Base-by-base conservation (phyloP, 2,797 vertebrate species). In the Catamblyrhynchus diadema region DNA sequence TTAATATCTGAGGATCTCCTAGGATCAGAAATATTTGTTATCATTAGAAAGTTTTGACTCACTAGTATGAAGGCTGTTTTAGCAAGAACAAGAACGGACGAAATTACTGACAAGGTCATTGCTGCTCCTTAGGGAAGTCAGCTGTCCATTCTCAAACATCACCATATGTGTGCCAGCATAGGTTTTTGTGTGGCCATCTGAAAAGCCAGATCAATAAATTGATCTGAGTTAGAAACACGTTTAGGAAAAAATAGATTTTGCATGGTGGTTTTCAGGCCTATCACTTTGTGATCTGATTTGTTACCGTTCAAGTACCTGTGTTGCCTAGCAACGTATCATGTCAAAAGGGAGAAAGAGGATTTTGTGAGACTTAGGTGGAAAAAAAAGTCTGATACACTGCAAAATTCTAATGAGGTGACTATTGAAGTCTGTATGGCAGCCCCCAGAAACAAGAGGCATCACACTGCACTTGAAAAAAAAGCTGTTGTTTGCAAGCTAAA, bases 101-200 rank as follows among this genome's bases (percentile, higher is more conserved):
- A 82, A 70, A 79, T 42, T 83, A 22, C 54, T 60, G 21, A 10
- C 9, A 69, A 57, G 5, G 4, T 48, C 11, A 12, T 44, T 62
- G 20, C 4, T 89, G 9, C 2, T 71, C 4, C 20, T 71, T 57
- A 37, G 16, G n/a, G 37, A 62, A 74, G 5, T 14, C 53, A 17
- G 2, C 35, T 81, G 8, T 28, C 35, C 6, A 8, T 79, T 72
- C 14, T 81, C 51, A 60, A 41, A 56, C 12, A 64, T 9, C 5
- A 61, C 23, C 1, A 1, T 10, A 4, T 56, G 12, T 73, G 17
- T 50, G 6, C 16, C 12, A 25, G 6, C 1, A 4, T 0, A 62
- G 9, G 2, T 18, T 59, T 86, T 77, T 22, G 0, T 42, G 21
- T 41, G 48, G 9, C 2, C 1, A 1, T 21, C 13, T 64, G 61